Conservation (phyloP, 2,797 vertebrate genomes). For the Sphaeramia orbicularis region DNA sequence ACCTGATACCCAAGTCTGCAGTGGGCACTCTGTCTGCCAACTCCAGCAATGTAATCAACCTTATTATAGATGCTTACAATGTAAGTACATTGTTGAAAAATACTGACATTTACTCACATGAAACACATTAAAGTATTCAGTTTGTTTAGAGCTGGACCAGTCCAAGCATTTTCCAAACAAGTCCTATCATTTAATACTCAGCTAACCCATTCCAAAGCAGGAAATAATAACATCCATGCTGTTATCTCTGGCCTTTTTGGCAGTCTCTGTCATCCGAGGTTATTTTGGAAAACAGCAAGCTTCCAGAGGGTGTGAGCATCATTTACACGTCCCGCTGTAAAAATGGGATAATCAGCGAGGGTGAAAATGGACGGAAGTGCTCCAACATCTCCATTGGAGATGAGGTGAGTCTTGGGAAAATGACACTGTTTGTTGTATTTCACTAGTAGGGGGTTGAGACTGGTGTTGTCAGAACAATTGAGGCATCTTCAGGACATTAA, state of each 20-base stretch:
- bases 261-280: constrained; percentile 98
- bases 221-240: constrained; percentile 30
- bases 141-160: background rate
- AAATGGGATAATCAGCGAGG: constrained; percentile 90
- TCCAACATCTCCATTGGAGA: constrained; percentile 98
- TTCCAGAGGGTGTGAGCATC: constrained; percentile 93
- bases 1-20: constrained; percentile 97
- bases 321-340: constrained; percentile 95
- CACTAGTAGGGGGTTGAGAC: accelerated
- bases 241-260: constrained; percentile 43
- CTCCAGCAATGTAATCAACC: constrained; percentile 97
- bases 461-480: background rate
- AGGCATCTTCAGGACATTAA: background rate
- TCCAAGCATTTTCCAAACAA: background rate
- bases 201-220: constrained; percentile 41
- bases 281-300: constrained; percentile 93
- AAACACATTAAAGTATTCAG: constrained; percentile 1
- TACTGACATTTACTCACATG: background rate
- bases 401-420: constrained; percentile 90
- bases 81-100: constrained; percentile 83
- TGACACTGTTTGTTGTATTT: background rate
- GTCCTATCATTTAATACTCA: constrained; percentile 2
- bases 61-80: constrained; percentile 98
- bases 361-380: constrained; percentile 94
- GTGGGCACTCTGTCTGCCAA: constrained; percentile 96